Percentiles rank a stretch among this genome's conserved stretches.
phyloP scores from a whole-genome alignment of 2,888 invertebrate genomes.

The Prenolepis imparis region DNA sequence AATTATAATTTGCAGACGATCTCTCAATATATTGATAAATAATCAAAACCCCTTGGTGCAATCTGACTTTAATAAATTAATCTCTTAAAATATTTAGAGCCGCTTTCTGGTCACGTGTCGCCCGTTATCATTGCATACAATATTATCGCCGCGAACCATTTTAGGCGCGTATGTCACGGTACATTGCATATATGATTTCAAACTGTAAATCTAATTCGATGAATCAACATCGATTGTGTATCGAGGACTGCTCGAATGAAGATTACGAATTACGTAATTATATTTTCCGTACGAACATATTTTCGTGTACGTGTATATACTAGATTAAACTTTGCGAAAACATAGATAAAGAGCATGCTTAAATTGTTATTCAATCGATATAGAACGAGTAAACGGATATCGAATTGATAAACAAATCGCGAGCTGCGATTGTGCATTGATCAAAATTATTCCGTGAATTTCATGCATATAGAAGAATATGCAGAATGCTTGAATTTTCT shows the following conservation, averaged over 20 bases:
- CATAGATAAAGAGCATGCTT: neutral
- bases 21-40: neutral
- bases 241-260: neutral
- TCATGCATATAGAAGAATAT: neutral
- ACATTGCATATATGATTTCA: conserved; percentile 9
- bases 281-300: neutral
- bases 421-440: neutral
- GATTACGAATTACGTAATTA: conserved; percentile 32
- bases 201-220: neutral
- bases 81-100: neutral
- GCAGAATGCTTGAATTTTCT: neutral
- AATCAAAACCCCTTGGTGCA: neutral
- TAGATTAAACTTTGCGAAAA: conserved; percentile 9
- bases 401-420: conserved; percentile 10
- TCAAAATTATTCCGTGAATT: neutral
- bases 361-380: conserved; percentile 6
- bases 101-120: neutral
- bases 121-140: neutral
- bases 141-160: conserved; percentile 8
- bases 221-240: neutral
- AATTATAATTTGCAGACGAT: neutral
- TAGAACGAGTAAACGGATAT: neutral
- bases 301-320: neutral
- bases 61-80: neutral
- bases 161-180: neutral